Percentiles rank a stretch among this genome's conserved stretches.
These are phyloP conservation scores for Picus viridis DNA, from an alignment of 2,797 vertebrate genomes.

Conservation along the genomic window DNA sequence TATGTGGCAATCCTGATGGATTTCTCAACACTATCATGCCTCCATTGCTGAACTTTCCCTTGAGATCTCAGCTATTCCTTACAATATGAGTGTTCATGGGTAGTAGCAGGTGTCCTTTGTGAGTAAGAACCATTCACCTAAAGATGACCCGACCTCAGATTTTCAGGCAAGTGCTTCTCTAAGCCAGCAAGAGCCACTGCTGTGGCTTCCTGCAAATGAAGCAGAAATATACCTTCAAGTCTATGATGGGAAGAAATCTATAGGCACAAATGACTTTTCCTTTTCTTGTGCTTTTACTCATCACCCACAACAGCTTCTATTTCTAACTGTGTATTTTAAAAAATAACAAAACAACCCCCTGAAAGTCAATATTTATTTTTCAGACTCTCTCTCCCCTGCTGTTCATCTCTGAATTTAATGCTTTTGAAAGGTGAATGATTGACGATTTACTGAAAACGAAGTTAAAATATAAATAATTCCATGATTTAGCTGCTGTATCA, in stretches of 20 bases:
- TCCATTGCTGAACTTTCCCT: background rate
- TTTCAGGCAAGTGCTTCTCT: background rate
- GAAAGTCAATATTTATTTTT: slow-evolving; percentile 77
- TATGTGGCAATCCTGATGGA: background rate
- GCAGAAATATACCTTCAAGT: background rate
- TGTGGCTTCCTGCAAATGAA: background rate
- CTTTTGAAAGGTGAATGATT: slow-evolving; percentile 68
- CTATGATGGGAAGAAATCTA: background rate
- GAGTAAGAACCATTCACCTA: background rate
- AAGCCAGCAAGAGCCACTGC: background rate
- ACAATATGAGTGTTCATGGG: background rate
- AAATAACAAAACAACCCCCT: slow-evolving; percentile 21
- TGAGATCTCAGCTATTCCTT: background rate
- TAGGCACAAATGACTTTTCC: background rate
- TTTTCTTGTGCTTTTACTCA: background rate
- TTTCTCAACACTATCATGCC: background rate
- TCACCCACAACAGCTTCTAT: slow-evolving; percentile 27
- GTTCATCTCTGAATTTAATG: slow-evolving; percentile 50
- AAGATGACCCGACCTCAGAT: background rate
- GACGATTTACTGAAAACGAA: slow-evolving; percentile 57
- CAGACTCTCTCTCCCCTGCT: slow-evolving; percentile 48
- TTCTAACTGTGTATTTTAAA: slow-evolving; percentile 38
- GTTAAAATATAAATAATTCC: slow-evolving; percentile 70
- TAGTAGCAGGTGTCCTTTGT: background rate
- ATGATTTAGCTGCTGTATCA: slow-evolving; percentile 61